Evolutionary conservation across 2,113 vertebrate species (phyloP).

Genomic region (Monopterus albus): DNA sequence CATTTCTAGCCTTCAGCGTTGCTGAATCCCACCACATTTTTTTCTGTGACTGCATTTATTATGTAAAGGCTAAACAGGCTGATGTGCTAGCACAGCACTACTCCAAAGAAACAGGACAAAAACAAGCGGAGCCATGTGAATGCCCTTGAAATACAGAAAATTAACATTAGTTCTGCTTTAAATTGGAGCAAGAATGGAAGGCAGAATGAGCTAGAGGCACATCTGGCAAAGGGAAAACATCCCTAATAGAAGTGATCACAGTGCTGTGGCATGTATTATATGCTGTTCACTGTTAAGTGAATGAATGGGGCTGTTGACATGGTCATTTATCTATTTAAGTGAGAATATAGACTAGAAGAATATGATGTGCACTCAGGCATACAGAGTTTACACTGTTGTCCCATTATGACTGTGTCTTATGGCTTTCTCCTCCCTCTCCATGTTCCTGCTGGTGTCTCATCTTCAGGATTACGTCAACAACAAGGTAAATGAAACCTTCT

Average conservation of each 20-base stretch:
- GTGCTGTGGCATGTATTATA: conserved; percentile 5
- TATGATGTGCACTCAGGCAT: background rate
- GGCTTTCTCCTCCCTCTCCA: conserved; percentile 29
- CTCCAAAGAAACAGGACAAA: background rate
- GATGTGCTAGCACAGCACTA: background rate
- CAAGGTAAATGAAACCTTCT: conserved; percentile 48
- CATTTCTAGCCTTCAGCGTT: conserved; percentile 42
- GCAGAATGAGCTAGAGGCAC: background rate
- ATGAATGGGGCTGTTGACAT: background rate
- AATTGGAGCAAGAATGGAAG: background rate
- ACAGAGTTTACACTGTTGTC: background rate
- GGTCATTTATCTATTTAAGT: conserved; percentile 7
- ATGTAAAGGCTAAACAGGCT: conserved; percentile 10
- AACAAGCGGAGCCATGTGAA: background rate
- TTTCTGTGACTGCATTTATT: conserved; percentile 17
- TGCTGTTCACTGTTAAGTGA: conserved; percentile 11
- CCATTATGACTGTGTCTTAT: conserved; percentile 27
- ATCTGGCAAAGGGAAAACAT: background rate
- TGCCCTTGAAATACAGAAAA: conserved; percentile 1
- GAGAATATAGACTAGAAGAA: background rate
- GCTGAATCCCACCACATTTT: conserved; percentile 20
- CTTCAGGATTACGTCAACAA: conserved; percentile 70
- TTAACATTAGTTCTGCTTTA: conserved; percentile 6
- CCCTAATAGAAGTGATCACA: no score
- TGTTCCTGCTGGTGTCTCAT: conserved; percentile 1